A percentile compares a stretch with the other conserved stretches of the same genome.
phyloP scores from a whole-genome alignment of 2,797 vertebrate species.

The Pseudopleuronectes americanus region DNA sequence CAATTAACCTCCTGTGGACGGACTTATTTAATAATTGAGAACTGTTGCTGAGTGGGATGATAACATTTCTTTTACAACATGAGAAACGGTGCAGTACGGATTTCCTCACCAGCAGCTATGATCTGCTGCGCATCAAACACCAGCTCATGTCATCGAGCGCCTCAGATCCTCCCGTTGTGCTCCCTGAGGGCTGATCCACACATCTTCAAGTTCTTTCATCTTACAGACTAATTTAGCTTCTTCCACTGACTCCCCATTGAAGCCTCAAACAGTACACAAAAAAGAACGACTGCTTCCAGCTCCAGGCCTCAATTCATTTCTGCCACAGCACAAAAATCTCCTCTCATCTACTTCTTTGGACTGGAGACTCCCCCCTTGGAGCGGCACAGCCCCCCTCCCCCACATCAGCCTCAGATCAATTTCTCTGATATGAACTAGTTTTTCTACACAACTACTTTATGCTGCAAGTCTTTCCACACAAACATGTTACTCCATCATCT shows the following conservation, averaged over 20 bases:
- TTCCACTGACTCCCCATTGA: slow-evolving; percentile 25
- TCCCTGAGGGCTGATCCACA: slow-evolving; percentile 12
- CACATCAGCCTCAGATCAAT: too few relatives aligned
- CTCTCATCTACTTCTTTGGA: slow-evolving; percentile 5
- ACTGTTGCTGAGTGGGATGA: too few relatives aligned
- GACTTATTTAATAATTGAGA: too few relatives aligned
- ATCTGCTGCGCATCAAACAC: slow-evolving; percentile 12
- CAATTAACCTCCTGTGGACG: too few relatives aligned
- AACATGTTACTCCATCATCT: not conserved
- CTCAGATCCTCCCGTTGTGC: slow-evolving; percentile 4
- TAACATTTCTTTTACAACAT: too few relatives aligned
- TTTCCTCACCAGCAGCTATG: slow-evolving; percentile 12
- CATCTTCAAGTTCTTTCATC: slow-evolving; percentile 38
- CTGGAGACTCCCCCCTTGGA: not conserved
- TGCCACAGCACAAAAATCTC: slow-evolving; percentile 20
- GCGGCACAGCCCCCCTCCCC: too few relatives aligned
- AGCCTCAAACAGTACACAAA: slow-evolving; percentile 31
- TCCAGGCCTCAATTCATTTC: slow-evolving; percentile 17
- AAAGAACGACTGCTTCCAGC: slow-evolving; percentile 16
- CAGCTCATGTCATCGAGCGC: slow-evolving; percentile 7
- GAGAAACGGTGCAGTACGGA: not conserved
- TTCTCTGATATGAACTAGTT: too few relatives aligned
- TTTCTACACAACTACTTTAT: too few relatives aligned
- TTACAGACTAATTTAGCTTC: slow-evolving; percentile 32
- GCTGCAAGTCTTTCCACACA: too few relatives aligned